phyloP scores from a whole-genome alignment of 2,888 invertebrate genomes.

The Norana najaformis region DNA sequence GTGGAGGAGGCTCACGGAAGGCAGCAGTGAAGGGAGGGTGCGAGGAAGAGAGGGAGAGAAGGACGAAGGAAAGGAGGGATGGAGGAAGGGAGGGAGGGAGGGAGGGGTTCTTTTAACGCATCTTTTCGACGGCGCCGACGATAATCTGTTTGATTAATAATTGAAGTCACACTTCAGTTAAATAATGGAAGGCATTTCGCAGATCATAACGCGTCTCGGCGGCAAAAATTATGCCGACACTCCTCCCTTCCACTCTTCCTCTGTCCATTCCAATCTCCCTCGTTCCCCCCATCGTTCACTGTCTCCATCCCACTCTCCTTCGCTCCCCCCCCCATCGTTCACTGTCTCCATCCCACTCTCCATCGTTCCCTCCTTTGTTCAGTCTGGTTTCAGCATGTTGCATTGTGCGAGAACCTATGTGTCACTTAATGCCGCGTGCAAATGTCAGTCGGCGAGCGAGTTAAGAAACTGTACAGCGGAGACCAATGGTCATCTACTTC shows the following conservation, averaged over 20 bases:
- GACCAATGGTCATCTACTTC: too few relatives aligned
- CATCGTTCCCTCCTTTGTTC: not conserved
- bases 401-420: not conserved
- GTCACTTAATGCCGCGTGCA: not conserved
- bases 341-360: not conserved
- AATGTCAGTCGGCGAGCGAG: not conserved
- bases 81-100: not conserved
- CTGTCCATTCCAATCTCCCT: not conserved
- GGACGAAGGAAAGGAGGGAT: not conserved
- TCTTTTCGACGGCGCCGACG: not conserved
- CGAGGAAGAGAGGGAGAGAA: constrained; percentile 19
- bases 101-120: not conserved
- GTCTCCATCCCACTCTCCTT: too few relatives aligned
- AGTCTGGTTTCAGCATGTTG: not conserved
- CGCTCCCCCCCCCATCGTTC: too few relatives aligned
- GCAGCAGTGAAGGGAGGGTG: too few relatives aligned
- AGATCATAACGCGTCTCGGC: not conserved
- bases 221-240: not conserved
- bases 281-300: not conserved
- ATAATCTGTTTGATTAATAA: not conserved
- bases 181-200: not conserved
- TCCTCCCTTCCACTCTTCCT: not conserved
- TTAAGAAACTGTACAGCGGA: too few relatives aligned
- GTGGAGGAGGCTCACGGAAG: not conserved
- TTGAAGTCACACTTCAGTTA: not conserved